A percentile compares a stretch with the other conserved stretches of the same genome.
These are phyloP conservation scores for Alces alces DNA, from an alignment of 2,113 vertebrate genomes.

Conservation along the genomic window DNA sequence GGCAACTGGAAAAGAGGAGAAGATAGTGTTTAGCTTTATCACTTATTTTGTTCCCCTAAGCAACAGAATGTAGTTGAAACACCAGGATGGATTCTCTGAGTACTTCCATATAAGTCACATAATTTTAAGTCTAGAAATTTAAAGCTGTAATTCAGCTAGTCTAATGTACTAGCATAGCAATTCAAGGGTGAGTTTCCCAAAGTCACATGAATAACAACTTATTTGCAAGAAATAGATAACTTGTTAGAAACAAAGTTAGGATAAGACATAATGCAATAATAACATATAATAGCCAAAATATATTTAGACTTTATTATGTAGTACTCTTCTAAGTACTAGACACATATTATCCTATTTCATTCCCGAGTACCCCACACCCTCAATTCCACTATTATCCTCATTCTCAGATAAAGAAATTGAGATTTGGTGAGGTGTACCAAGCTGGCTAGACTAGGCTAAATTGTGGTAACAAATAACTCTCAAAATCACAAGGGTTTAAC, in stretches of 20 bases:
- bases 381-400: background rate
- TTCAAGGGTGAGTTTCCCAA: background rate
- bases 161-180: background rate
- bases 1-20: background rate
- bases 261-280: background rate
- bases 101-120: background rate
- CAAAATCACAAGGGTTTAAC: background rate
- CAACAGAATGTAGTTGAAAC: background rate
- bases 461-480: background rate
- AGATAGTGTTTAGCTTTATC: background rate
- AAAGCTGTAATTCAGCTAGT: background rate
- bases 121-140: background rate
- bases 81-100: background rate
- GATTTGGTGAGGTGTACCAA: background rate
- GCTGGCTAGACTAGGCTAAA: background rate
- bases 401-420: conserved; percentile 15
- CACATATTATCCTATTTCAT: background rate
- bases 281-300: background rate
- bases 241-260: background rate
- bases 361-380: background rate
- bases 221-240: background rate
- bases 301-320: background rate
- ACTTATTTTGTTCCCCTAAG: background rate
- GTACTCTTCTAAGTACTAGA: background rate
- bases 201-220: background rate